phyloP scores from a whole-genome alignment of 2,797 vertebrate genomes.

The Ara ararauna region DNA sequence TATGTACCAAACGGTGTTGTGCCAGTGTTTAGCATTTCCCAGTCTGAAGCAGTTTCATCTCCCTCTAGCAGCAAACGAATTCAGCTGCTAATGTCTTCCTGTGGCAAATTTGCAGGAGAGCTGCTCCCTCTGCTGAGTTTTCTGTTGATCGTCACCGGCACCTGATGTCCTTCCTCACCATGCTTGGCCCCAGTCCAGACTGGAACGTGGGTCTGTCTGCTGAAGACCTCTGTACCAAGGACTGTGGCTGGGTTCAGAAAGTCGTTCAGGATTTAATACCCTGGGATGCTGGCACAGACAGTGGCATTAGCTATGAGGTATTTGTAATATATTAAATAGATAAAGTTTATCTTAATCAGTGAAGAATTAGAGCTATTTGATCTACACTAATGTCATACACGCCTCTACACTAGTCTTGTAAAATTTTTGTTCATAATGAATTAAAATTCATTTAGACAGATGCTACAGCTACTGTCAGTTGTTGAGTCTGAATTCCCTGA shows the following conservation, averaged over 20 bases:
- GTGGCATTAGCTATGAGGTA: conserved; percentile 95
- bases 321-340: neutral
- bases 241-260: conserved; percentile 96
- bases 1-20: neutral
- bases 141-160: conserved; percentile 94
- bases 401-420: neutral
- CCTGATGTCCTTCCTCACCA: conserved; percentile 97
- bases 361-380: neutral
- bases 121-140: conserved; percentile 97
- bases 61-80: neutral
- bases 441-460: neutral
- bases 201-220: conserved; percentile 97
- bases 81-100: neutral
- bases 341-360: neutral
- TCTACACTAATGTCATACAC: fast-evolving
- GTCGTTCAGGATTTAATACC: conserved; percentile 95
- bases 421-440: neutral
- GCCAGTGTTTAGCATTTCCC: neutral
- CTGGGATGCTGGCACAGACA: conserved; percentile 98
- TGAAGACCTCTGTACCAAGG: conserved; percentile 96
- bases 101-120: conserved; percentile 82
- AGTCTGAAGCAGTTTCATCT: neutral
- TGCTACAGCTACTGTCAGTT: fast-evolving
- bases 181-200: conserved; percentile 96
- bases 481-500: neutral